A percentile compares a stretch with the other conserved stretches of the same genome.
phyloP scores from a whole-genome alignment of 2,113 vertebrate genomes.

The Rutilus rutilus region DNA sequence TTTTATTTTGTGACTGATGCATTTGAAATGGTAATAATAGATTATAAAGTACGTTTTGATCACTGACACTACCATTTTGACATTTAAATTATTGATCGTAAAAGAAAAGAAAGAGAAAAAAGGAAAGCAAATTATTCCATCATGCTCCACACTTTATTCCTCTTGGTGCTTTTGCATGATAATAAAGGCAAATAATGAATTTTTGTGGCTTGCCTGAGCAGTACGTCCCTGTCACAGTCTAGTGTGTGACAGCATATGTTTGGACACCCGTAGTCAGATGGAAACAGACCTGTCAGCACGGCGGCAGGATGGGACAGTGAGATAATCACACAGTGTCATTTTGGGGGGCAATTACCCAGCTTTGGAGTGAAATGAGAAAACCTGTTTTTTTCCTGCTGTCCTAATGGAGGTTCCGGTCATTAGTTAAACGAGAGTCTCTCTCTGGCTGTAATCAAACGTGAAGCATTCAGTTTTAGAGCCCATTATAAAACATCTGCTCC shows the following conservation, averaged over 20 bases:
- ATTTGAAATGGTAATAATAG: conserved; percentile 3
- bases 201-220: conserved; percentile 8
- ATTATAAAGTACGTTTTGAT: neutral
- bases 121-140: neutral
- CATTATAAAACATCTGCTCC: conserved; percentile 98
- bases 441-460: conserved; percentile 95
- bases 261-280: conserved; percentile 35
- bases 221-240: neutral
- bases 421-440: conserved; percentile 94
- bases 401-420: conserved; percentile 96
- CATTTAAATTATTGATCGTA: neutral
- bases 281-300: conserved; percentile 74
- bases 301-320: conserved; percentile 73
- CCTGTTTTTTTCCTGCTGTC: conserved; percentile 84
- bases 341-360: conserved; percentile 77
- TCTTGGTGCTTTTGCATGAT: conserved; percentile 5
- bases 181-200: conserved; percentile 39
- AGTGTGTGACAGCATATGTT: conserved; percentile 41
- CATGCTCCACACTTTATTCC: neutral
- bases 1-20: neutral
- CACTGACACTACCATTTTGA: neutral
- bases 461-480: conserved; percentile 93
- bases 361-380: conserved; percentile 90
- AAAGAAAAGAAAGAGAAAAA: neutral
- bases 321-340: conserved; percentile 77